phyloP scores from a whole-genome alignment of 1,140 invertebrate genomes.

The Acromyrmex charruanus region DNA sequence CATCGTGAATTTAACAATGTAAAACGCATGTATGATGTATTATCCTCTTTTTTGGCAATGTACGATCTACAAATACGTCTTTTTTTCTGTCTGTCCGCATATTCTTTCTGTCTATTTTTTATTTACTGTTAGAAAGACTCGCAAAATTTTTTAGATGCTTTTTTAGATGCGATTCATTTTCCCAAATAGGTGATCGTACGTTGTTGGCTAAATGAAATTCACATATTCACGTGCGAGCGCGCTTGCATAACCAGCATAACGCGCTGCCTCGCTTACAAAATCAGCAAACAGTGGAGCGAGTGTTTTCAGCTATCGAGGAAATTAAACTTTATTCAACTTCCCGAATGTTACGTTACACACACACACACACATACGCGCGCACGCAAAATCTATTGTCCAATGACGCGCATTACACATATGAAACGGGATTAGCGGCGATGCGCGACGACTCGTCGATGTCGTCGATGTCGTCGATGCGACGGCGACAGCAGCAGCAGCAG shows the following conservation, averaged over 20 bases:
- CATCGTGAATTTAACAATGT: too few relatives aligned
- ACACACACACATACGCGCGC: neutral
- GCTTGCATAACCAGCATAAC: neutral
- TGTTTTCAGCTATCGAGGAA: constrained; percentile 50
- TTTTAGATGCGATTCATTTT: neutral
- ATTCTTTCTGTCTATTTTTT: too few relatives aligned
- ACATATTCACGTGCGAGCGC: neutral
- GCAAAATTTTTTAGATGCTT: neutral
- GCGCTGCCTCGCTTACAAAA: constrained; percentile 15
- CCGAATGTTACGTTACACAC: constrained; percentile 15
- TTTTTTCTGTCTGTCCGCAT: too few relatives aligned
- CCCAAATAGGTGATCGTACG: neutral
- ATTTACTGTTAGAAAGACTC: neutral
- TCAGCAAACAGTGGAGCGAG: constrained; percentile 11
- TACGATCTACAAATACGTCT: neutral
- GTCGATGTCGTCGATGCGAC: too few relatives aligned
- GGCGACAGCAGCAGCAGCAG: too few relatives aligned
- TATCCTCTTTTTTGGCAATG: neutral
- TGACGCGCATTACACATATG: constrained; percentile 22
- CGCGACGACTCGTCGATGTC: neutral
- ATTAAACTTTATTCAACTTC: constrained; percentile 64
- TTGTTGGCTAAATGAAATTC: neutral
- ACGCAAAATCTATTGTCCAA: constrained; percentile 30
- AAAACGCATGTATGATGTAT: neutral
- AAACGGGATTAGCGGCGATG: neutral